Conservation (phyloP, 2,888 invertebrate genomes). For the Pristionchus exspectatus region DNA sequence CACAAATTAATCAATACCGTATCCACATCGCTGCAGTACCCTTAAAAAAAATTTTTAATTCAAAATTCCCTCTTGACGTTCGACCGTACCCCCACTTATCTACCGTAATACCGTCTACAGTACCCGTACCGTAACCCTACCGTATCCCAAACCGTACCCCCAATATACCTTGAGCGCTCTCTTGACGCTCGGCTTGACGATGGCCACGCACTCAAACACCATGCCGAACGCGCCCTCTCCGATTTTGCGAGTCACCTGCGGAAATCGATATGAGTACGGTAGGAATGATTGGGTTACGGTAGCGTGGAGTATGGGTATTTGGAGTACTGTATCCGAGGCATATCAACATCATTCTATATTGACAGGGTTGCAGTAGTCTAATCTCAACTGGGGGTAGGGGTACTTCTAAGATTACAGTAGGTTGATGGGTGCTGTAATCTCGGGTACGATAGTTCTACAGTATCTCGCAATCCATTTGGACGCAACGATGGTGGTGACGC, state of each 20-base stretch:
- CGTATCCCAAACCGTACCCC: not conserved
- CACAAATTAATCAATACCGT: not conserved
- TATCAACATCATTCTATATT: no score
- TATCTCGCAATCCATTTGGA: slow-evolving; percentile 27
- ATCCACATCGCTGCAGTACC: not conserved
- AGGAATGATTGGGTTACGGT: not conserved
- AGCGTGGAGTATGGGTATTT: no score
- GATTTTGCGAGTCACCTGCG: slow-evolving; percentile 35
- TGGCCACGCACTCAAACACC: slow-evolving; percentile 36
- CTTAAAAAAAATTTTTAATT: not conserved
- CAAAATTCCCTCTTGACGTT: no score
- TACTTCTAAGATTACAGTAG: no score
- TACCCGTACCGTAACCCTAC: not conserved
- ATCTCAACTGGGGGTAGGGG: no score
- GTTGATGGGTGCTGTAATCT: no score
- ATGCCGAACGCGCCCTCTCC: slow-evolving; percentile 50
- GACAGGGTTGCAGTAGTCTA: no score
- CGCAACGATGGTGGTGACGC: slow-evolving; percentile 8
- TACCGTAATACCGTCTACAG: no score
- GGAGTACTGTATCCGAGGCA: not conserved
- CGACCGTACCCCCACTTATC: no score
- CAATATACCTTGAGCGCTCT: slow-evolving; percentile 24
- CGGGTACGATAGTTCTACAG: no score
- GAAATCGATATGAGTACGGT: not conserved
- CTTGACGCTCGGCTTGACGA: not conserved